phyloP scores from a whole-genome alignment of 2,888 invertebrate genomes.

The Scaptomyza cyrtandrae region DNA sequence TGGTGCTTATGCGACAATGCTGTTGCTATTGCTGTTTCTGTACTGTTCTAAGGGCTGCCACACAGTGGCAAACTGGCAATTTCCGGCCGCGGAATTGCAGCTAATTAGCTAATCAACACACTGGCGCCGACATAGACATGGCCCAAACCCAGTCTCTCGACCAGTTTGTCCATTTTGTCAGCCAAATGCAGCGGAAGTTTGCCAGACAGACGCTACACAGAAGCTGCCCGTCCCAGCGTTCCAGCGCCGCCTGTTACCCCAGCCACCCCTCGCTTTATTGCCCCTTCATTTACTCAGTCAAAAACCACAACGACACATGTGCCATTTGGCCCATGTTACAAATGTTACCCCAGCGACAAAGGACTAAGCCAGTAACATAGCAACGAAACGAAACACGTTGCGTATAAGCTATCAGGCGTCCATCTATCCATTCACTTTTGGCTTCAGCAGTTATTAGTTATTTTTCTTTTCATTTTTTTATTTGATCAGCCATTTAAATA shows the following conservation, averaged over 20 bases:
- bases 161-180: conserved; percentile 20
- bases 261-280: no score
- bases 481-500: not conserved
- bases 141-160: conserved; percentile 1
- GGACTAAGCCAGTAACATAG: not conserved
- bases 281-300: not conserved
- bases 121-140: conserved; percentile 8
- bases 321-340: conserved; percentile 20
- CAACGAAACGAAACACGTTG: conserved; percentile 4
- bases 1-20: conserved; percentile 10
- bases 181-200: conserved; percentile 57
- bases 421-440: not conserved
- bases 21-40: conserved; percentile 6
- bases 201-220: conserved; percentile 43
- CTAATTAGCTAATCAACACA: conserved; percentile 77
- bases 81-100: conserved; percentile 73
- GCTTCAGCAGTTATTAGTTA: not conserved
- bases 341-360: conserved; percentile 7
- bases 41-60: conserved; percentile 4
- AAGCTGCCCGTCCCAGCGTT: conserved; percentile 16
- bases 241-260: no score
- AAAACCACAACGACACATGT: conserved; percentile 24
- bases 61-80: conserved; percentile 59
- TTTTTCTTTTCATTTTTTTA: not conserved
- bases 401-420: conserved; percentile 16